phyloP scores from a whole-genome alignment of 2,888 invertebrate genomes.

The Cyrtodaria siliqua region DNA sequence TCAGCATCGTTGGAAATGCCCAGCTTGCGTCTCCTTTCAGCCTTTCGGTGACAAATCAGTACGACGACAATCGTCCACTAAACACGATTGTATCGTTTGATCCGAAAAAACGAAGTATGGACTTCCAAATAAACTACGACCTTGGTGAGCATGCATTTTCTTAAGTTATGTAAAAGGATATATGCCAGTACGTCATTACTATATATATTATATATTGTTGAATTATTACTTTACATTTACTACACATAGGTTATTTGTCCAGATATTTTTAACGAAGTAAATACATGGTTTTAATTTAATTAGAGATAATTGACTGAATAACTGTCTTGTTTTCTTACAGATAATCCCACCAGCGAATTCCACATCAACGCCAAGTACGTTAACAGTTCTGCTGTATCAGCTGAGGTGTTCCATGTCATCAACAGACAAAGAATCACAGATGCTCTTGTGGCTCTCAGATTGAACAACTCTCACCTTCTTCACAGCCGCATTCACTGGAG shows the following conservation, averaged over 20 bases:
- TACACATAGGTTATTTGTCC: too few species aligned
- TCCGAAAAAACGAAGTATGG: slow-evolving; percentile 29
- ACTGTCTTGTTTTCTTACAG: slow-evolving; percentile 55
- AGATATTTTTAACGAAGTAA: too few species aligned
- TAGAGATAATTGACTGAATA: too few species aligned
- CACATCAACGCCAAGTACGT: slow-evolving; percentile 74
- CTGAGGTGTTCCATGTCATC: slow-evolving; percentile 70
- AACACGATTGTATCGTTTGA: slow-evolving; percentile 58
- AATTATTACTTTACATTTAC: too few species aligned
- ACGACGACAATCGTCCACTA: slow-evolving; percentile 61
- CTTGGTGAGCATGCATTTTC: slow-evolving; percentile 42
- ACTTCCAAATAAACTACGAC: slow-evolving; percentile 61
- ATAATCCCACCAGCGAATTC: slow-evolving; percentile 72
- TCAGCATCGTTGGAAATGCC: slow-evolving; percentile 64
- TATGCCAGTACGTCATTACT: too few species aligned
- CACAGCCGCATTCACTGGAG: slow-evolving; percentile 79
- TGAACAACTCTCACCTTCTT: slow-evolving; percentile 76
- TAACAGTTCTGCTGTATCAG: slow-evolving; percentile 70
- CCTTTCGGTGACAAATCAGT: slow-evolving; percentile 54
- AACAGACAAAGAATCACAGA: slow-evolving; percentile 67
- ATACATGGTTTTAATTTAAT: too few species aligned
- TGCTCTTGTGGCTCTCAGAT: slow-evolving; percentile 66
- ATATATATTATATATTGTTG: too few species aligned
- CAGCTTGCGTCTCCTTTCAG: slow-evolving; percentile 58
- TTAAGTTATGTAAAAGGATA: neutral